Conservation (phyloP, 1,140 invertebrate species). For the Dreissena polymorpha region DNA sequence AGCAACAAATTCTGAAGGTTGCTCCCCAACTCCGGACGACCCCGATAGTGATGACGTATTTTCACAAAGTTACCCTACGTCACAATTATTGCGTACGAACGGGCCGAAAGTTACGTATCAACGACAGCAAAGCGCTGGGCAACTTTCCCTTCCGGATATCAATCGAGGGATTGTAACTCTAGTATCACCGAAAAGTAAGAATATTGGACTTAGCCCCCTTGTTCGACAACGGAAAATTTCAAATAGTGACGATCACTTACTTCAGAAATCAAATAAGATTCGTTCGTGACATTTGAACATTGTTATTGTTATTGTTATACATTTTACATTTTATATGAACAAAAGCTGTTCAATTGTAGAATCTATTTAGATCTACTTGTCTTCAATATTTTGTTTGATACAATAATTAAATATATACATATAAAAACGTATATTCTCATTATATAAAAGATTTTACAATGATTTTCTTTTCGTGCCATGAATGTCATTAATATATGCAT, state of each 20-base stretch:
- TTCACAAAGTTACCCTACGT: conserved; percentile 13
- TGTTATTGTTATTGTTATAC: no score
- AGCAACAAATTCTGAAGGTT: background rate
- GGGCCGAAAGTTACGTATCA: conserved; percentile 6
- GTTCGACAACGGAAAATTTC: conserved; percentile 31
- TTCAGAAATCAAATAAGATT: no score
- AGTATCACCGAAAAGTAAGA: background rate
- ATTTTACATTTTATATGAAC: no score
- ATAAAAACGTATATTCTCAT: no score
- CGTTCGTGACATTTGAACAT: no score
- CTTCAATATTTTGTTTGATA: no score
- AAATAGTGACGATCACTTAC: conserved; percentile 42
- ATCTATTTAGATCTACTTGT: no score
- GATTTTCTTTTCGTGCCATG: no score
- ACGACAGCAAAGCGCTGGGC: conserved; percentile 4
- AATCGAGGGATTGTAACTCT: conserved; percentile 19
- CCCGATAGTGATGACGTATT: conserved; percentile 14
- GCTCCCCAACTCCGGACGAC: background rate
- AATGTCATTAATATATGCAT: no score
- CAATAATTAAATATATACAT: no score
- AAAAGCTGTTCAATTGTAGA: no score
- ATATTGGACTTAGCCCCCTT: conserved; percentile 23
- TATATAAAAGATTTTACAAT: no score
- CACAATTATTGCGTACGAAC: background rate
- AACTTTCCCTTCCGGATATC: conserved; percentile 37